These are phyloP conservation scores for Drosophila rellima DNA, from an alignment of 2,888 invertebrate species.

Conservation along the genomic window DNA sequence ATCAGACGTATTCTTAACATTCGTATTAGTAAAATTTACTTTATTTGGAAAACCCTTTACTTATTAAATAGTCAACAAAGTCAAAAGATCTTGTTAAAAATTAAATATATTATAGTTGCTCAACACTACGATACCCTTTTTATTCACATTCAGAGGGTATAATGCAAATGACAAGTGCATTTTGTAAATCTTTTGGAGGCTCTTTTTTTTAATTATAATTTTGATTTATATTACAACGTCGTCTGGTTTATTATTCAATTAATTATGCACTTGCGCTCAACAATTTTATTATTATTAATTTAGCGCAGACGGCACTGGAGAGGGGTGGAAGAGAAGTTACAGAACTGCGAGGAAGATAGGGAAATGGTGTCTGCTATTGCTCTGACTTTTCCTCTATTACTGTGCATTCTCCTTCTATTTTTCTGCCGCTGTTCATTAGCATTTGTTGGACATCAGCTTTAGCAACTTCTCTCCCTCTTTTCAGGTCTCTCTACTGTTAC, in stretches of 20 bases:
- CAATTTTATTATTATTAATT: conserved; percentile 57
- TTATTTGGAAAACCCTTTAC: no score
- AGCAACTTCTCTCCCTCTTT: neutral
- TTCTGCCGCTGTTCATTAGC: conserved; percentile 51
- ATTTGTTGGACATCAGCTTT: conserved; percentile 55
- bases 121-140: neutral
- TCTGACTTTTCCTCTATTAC: conserved; percentile 27
- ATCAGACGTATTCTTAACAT: neutral
- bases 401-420: conserved; percentile 1
- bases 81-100: no score
- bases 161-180: conserved; percentile 2
- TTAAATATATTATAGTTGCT: no score
- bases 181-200: conserved; percentile 5
- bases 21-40: no score
- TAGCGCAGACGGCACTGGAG: conserved; percentile 19
- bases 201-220: conserved; percentile 14
- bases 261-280: conserved; percentile 61
- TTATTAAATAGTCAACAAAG: no score
- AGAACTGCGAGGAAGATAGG: conserved; percentile 5
- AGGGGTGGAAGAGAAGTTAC: neutral
- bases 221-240: conserved; percentile 25
- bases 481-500: neutral
- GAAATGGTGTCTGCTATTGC: conserved; percentile 31
- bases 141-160: neutral
- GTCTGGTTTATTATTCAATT: conserved; percentile 66